These are phyloP conservation scores for Nasonia giraulti DNA, from an alignment of 1,140 invertebrate genomes.

Conservation along the genomic window DNA sequence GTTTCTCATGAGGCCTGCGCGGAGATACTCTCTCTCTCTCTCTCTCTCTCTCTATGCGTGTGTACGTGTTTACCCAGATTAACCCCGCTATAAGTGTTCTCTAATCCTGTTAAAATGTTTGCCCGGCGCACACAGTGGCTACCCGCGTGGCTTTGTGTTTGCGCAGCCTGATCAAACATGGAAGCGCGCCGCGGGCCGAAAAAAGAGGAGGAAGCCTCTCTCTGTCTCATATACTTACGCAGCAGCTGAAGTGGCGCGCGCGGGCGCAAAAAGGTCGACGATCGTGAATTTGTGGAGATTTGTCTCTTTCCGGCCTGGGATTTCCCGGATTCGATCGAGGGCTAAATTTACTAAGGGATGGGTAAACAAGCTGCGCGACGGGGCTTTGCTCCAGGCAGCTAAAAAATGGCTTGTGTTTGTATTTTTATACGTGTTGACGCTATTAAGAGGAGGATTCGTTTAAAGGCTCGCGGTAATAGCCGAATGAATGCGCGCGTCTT, in stretches of 20 bases:
- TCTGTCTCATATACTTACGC: not conserved
- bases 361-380: not conserved
- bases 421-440: not conserved
- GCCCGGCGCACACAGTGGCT: constrained; percentile 60
- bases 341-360: constrained; percentile 10
- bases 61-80: constrained; percentile 63
- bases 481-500: not conserved
- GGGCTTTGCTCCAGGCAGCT: not conserved
- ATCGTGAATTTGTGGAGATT: constrained; percentile 1
- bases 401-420: constrained; percentile 25
- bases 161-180: constrained; percentile 72
- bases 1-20: constrained; percentile 59
- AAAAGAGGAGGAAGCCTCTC: constrained; percentile 12
- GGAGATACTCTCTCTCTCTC: not conserved
- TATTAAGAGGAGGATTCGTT: constrained; percentile 14
- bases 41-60: too few species aligned
- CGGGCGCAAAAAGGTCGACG: not conserved
- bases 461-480: constrained; percentile 24
- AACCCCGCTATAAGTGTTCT: constrained; percentile 65
- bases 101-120: constrained; percentile 75
- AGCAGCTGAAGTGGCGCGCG: constrained; percentile 51
- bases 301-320: constrained; percentile 2
- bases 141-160: constrained; percentile 65
- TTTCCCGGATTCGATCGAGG: not conserved
- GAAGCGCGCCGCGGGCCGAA: constrained; percentile 63